Evolutionary conservation across 2,113 vertebrate genomes (phyloP), one percentile per base, ranked within the genome.

Genomic region (Myrmecophaga tridactyla): DNA sequence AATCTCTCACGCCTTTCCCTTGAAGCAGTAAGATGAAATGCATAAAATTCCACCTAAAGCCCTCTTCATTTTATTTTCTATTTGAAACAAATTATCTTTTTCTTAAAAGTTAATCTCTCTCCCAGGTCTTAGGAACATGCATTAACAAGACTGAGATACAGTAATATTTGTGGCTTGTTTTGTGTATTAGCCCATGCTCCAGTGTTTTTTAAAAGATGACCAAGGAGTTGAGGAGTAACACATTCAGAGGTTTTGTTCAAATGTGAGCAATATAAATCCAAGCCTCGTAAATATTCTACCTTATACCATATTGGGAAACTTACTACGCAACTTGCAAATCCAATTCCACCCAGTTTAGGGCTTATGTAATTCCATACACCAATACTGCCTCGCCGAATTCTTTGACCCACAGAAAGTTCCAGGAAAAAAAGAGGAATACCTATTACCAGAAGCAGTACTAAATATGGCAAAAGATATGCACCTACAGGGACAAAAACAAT

Each of bases 321-420:
- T 98, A 99, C 99, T 97, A 99, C 96, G 0, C 99, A 99, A 98
- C 99, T 99, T 96, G 99, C 99, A 90, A 99, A 99, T 97, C 99
- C 99, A 97, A 99, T 99, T 96, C 99, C 99, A 82, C 99, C 99
- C 96, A 99, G 98, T 58, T 99, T 99, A 70, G 99, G 99, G 97
- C 99, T 99, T 98, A 99, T 99, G 77, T 99, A 99, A 98, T 99
- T 99, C 99, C 99, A 99, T 29, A 99, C 99, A 20, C 99, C 99
- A 92, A 99, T 99, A 98, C 99, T 99, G 91, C 99, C 99, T 93
- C 99, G 97, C 29, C 99, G 99, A 96, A 99, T 99, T 93, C 99
- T 98, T 97, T 99, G 99, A 17, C 99, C 99, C 29, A 99, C 99
- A 1, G 99, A 98, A 87, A 99, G 99, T 98, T 99, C 99, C 99